Evolutionary conservation across 1,140 invertebrate species (phyloP), one percentile per base, ranked within the genome.

Genomic region (Musca vetustissima): DNA sequence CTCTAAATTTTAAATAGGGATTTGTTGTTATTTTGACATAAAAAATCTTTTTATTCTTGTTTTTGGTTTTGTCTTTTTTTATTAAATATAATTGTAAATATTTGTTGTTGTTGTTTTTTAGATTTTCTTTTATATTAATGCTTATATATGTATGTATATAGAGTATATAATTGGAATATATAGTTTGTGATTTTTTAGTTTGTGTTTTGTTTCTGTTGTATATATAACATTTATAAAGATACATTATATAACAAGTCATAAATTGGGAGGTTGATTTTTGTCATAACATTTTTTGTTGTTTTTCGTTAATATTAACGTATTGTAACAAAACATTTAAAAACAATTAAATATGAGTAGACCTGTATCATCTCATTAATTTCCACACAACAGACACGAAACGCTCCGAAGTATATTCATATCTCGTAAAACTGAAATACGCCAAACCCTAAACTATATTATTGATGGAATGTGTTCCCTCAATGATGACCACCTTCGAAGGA

Each of bases 141-240:
- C 2, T 59, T 28, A 28, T n/a, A n/a, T n/a, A n/a, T 59, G 9
- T 28, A 28, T 32, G 32, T 61, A 61, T 61, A 61, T 61, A 61
- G 32, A 61, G 36, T 61, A 61, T 61, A 61, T 61, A 61, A 61
- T 61, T 61, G 57, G 57, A 61, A 61, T 61, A 61, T 61, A 61
- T 61, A 61, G 57, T 61, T 61, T 4, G 24, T 61, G 28, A 15
- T 61, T 61, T 43, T 52, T 19, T 6, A 8, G 6, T 43, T 43
- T 43, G 11, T 6, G 36, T 8, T 52, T 52, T 52, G 49, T 52
- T 52, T 17, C 13, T 52, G n/a, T 52, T 52, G 49, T 61, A 61
- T 61, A 61, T 61, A 61, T 61, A 61, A 61, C 57, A 61, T 61
- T 61, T 61, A 61, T 61, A 61, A 61, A 61, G 57, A 61, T 61